phyloP scores from a whole-genome alignment of 2,113 vertebrate species.

The Coptodon bakossiorum region DNA sequence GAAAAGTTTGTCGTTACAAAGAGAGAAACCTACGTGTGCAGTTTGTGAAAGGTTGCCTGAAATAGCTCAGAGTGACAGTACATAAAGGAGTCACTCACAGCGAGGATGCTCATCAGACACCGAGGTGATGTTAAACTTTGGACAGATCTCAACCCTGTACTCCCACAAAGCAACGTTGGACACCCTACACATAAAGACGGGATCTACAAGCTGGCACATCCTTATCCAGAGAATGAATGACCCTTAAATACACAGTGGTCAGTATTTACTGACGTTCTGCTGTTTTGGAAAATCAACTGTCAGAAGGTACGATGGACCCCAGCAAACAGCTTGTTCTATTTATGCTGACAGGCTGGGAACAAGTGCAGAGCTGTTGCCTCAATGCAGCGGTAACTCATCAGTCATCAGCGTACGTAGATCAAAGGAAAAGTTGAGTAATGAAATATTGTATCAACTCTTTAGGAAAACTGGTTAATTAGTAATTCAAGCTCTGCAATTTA shows the following conservation, averaged over 20 bases:
- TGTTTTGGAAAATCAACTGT: background rate
- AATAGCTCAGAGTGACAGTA: background rate
- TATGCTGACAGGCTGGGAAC: background rate
- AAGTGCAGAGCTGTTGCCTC: background rate
- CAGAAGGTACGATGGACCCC: background rate
- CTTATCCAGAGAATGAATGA: background rate
- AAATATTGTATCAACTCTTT: background rate
- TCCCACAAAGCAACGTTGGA: background rate
- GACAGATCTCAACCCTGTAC: background rate
- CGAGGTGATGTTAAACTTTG: background rate
- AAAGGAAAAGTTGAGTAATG: background rate
- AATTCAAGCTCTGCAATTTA: background rate
- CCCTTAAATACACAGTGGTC: background rate
- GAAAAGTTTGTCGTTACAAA: background rate
- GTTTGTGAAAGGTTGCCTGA: background rate
- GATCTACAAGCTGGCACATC: background rate
- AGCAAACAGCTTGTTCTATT: background rate
- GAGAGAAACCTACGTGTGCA: background rate
- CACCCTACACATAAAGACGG: fast-evolving
- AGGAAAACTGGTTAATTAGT: background rate
- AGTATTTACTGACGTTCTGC: background rate
- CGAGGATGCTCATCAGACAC: background rate
- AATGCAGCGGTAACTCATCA: background rate
- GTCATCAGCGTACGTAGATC: background rate
- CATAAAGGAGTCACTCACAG: background rate